A percentile compares a stretch with the other conserved stretches of the same genome.
These are phyloP conservation scores for Drosophila kepulauana DNA, from an alignment of 1,140 invertebrate genomes.

Conservation along the genomic window DNA sequence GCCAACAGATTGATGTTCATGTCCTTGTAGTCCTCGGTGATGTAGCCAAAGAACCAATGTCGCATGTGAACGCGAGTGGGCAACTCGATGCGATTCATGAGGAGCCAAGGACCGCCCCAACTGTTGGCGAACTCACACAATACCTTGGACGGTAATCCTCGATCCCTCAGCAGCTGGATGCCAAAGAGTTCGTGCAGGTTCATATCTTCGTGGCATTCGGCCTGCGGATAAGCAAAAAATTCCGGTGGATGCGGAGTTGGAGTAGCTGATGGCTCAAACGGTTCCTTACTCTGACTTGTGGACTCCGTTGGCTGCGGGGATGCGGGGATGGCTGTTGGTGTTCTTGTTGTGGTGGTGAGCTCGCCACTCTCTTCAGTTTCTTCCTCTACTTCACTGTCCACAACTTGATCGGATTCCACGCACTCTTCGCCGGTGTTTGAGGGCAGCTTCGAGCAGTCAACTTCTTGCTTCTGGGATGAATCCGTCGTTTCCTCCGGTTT, in stretches of 20 bases:
- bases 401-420: not conserved
- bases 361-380: not conserved
- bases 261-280: not conserved
- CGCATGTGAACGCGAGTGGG: slow-evolving; percentile 55
- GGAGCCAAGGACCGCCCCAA: slow-evolving; percentile 66
- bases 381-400: not conserved
- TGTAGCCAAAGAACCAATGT: slow-evolving; percentile 65
- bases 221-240: slow-evolving; percentile 56
- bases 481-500: no score
- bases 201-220: slow-evolving; percentile 58
- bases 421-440: slow-evolving; percentile 17
- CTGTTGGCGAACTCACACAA: slow-evolving; percentile 50
- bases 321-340: not conserved
- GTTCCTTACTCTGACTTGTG: slow-evolving; percentile 3
- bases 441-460: not conserved
- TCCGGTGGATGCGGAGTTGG: slow-evolving; percentile 41
- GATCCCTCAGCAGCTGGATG: slow-evolving; percentile 37
- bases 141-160: slow-evolving; percentile 54
- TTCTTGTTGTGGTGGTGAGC: not conserved
- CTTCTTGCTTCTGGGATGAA: not conserved
- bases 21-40: slow-evolving; percentile 63
- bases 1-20: slow-evolving; percentile 63
- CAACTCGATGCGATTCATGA: slow-evolving; percentile 65
- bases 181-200: slow-evolving; percentile 65
- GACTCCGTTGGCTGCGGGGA: not conserved